These are phyloP conservation scores for Eremophila alpestris DNA, from an alignment of 2,797 vertebrate species.

Conservation along the genomic window DNA sequence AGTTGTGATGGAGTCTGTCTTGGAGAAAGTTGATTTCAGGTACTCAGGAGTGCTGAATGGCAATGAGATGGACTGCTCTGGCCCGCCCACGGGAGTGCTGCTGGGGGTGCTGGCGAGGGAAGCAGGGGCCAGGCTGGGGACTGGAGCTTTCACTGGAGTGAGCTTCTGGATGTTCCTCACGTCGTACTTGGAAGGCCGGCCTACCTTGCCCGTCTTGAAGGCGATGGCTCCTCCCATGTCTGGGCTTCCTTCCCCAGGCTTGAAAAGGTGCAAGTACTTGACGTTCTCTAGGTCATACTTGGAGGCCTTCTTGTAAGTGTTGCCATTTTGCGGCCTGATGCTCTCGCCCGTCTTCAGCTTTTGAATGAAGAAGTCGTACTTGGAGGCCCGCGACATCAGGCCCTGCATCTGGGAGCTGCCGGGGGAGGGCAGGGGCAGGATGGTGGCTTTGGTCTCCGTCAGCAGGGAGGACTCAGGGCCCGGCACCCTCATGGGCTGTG, in stretches of 20 bases:
- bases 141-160: constrained; percentile 85
- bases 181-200: constrained; percentile 97
- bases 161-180: constrained; percentile 94
- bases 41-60: constrained; percentile 91
- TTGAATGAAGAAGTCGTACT: constrained; percentile 98
- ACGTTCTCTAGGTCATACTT: constrained; percentile 98
- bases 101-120: constrained; percentile 82
- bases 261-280: constrained; percentile 97
- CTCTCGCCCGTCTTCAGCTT: constrained; percentile 95
- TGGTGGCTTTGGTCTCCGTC: constrained; percentile 89
- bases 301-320: constrained; percentile 93
- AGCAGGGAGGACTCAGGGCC: constrained; percentile 81
- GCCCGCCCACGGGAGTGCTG: constrained; percentile 74
- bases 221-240: constrained; percentile 99
- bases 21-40: constrained; percentile 97
- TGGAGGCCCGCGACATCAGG: constrained; percentile 90
- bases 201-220: constrained; percentile 98
- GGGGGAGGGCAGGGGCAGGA: constrained; percentile 81
- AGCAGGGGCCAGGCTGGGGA: constrained; percentile 84
- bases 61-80: constrained; percentile 87
- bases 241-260: constrained; percentile 94
- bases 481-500: constrained; percentile 78
- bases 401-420: constrained; percentile 89
- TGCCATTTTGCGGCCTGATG: constrained; percentile 92
- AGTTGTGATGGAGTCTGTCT: constrained; percentile 99